A percentile compares a stretch with the other conserved stretches of the same genome.
Evolutionary conservation across 1,140 invertebrate species (phyloP).

Genomic region (Drosophila quadrilineata): DNA sequence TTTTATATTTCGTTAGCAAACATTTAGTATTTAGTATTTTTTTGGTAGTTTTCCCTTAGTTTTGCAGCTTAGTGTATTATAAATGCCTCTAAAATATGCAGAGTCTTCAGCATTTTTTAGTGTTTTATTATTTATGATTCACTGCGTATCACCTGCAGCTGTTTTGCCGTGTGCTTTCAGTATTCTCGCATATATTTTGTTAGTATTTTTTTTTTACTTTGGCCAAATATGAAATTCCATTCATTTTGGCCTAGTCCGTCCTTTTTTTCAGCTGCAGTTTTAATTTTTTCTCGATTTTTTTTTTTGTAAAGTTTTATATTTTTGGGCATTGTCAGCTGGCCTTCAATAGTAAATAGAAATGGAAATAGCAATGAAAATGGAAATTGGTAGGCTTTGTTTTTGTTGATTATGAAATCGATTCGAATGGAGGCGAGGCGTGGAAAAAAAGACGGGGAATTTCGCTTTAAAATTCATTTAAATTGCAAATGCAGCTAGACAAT

Average conservation of each 20-base stretch:
- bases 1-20: too few relatives aligned
- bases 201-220: constrained; percentile 15
- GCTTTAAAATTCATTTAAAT: constrained; percentile 61
- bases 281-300: constrained; percentile 5
- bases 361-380: background rate
- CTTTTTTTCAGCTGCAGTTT: constrained; percentile 13
- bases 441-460: too few relatives aligned
- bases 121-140: constrained; percentile 41
- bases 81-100: background rate
- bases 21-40: too few relatives aligned
- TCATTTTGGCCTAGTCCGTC: constrained; percentile 11
- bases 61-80: constrained; percentile 4
- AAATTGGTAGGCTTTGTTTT: constrained; percentile 48
- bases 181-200: constrained; percentile 38
- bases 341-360: constrained; percentile 52
- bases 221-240: too few relatives aligned
- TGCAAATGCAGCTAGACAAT: constrained; percentile 47
- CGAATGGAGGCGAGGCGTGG: too few relatives aligned
- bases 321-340: constrained; percentile 9
- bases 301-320: background rate
- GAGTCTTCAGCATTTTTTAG: background rate
- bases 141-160: constrained; percentile 68
- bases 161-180: constrained; percentile 40
- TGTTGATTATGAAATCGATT: constrained; percentile 36
- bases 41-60: too few relatives aligned